Percentiles rank a stretch among this genome's conserved stretches.
Evolutionary conservation across 2,888 invertebrate species (phyloP).

Genomic region (Ctena decussata): DNA sequence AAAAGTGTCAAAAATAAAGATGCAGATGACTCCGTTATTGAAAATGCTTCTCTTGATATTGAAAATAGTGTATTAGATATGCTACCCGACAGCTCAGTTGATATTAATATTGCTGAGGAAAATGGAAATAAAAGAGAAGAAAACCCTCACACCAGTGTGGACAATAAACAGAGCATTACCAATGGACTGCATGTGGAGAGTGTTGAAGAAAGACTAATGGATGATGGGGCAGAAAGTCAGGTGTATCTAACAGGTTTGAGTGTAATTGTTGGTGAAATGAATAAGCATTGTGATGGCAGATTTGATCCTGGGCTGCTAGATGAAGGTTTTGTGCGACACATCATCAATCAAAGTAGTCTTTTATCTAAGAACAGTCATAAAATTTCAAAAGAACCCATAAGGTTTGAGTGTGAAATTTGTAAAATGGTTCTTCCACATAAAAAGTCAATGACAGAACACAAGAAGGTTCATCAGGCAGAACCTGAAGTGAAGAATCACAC

Average conservation of each 20-base stretch:
- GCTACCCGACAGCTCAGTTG: not conserved
- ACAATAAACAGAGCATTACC: too few species aligned
- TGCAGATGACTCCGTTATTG: not conserved
- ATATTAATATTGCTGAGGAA: not conserved
- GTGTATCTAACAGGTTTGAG: not conserved
- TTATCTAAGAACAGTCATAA: not conserved
- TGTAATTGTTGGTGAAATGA: not conserved
- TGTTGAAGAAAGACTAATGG: not conserved
- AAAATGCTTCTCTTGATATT: not conserved
- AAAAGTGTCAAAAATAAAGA: not conserved
- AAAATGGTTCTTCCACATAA: not conserved
- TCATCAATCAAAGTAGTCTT: conserved; percentile 1
- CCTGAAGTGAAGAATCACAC: not conserved
- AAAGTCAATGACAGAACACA: not conserved
- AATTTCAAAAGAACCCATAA: not conserved
- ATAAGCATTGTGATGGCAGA: not conserved
- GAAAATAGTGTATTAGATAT: not conserved
- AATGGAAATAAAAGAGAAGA: too few species aligned
- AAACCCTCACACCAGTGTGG: too few species aligned
- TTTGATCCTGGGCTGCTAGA: not conserved
- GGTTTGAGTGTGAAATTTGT: not conserved
- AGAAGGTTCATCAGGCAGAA: not conserved
- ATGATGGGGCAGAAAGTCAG: not conserved
- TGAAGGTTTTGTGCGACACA: not conserved
- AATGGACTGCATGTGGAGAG: not conserved